Evolutionary conservation across 2,888 invertebrate species (phyloP).

Genomic region (Poecilus cupreus): DNA sequence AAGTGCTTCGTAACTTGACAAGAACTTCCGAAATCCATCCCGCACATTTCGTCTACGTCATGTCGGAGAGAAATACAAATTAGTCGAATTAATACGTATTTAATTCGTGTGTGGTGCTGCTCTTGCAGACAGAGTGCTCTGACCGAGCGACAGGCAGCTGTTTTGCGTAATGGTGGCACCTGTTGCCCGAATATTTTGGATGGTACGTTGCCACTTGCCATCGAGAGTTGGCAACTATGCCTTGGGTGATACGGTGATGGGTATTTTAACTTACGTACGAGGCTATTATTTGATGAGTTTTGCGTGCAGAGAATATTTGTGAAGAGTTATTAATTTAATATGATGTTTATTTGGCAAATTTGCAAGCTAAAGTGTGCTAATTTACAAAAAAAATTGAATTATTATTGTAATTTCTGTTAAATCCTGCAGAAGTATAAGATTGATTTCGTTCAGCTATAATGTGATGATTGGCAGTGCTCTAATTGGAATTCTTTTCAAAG

Average conservation of each 20-base stretch:
- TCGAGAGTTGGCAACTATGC: slow-evolving; percentile 22
- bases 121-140: slow-evolving; percentile 14
- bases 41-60: not conserved
- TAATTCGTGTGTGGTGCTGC: not conserved
- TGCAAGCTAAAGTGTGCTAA: not conserved
- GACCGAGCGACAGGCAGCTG: slow-evolving; percentile 33
- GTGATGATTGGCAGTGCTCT: too few species aligned
- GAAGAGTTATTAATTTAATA: not conserved
- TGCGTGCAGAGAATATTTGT: not conserved
- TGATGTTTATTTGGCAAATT: slow-evolving; percentile 32
- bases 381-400: too few species aligned
- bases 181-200: slow-evolving; percentile 52
- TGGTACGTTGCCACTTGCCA: slow-evolving; percentile 4
- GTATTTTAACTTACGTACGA: slow-evolving; percentile 3
- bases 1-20: not conserved
- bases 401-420: too few species aligned
- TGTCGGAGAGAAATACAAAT: not conserved
- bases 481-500: too few species aligned
- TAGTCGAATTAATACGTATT: not conserved
- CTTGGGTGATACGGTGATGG: slow-evolving; percentile 3
- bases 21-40: not conserved
- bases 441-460: too few species aligned
- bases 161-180: slow-evolving; percentile 40
- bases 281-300: not conserved
- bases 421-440: not conserved